Evolutionary conservation across 2,888 invertebrate genomes (phyloP).

Genomic region (Aphelenchoides bicaudatus): DNA sequence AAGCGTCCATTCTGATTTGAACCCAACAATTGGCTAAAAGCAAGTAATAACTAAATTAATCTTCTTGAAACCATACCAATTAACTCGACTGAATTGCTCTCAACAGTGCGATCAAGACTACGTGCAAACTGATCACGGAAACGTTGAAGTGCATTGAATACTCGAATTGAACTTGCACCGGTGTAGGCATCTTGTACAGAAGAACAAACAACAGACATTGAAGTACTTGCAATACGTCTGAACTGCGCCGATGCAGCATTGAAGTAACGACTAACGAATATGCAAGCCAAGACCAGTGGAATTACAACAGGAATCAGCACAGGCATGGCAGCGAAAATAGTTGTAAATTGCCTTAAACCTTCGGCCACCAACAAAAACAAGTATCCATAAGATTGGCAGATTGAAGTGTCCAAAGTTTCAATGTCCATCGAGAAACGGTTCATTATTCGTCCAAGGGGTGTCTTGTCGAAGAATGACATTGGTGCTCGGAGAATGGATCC

Average conservation of each 20-base stretch:
- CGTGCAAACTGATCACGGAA: slow-evolving; percentile 15
- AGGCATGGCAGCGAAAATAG: slow-evolving; percentile 6
- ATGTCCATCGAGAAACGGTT: slow-evolving; percentile 60
- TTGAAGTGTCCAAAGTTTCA: slow-evolving; percentile 3
- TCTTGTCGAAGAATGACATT: slow-evolving; percentile 62
- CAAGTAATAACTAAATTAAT: neutral
- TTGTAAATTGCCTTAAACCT: neutral
- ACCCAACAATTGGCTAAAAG: neutral
- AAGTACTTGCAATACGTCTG: slow-evolving; percentile 33
- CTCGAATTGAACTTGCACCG: slow-evolving; percentile 57
- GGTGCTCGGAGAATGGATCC: slow-evolving; percentile 55
- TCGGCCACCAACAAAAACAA: slow-evolving; percentile 9
- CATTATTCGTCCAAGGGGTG: slow-evolving; percentile 62
- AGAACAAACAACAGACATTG: slow-evolving; percentile 67
- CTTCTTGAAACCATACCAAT: neutral
- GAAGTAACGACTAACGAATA: slow-evolving; percentile 74
- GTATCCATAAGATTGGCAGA: slow-evolving; percentile 1
- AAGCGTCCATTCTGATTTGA: slow-evolving; percentile 55
- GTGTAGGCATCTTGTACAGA: slow-evolving; percentile 92
- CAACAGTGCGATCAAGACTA: neutral
- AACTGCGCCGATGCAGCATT: slow-evolving; percentile 82
- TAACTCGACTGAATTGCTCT: neutral
- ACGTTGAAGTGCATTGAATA: slow-evolving; percentile 32
- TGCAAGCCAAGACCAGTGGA: neutral
- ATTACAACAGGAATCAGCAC: neutral